A percentile compares a stretch with the other conserved stretches of the same genome.
Evolutionary conservation across 2,113 vertebrate species (phyloP).

Genomic region (Struthio camelus): DNA sequence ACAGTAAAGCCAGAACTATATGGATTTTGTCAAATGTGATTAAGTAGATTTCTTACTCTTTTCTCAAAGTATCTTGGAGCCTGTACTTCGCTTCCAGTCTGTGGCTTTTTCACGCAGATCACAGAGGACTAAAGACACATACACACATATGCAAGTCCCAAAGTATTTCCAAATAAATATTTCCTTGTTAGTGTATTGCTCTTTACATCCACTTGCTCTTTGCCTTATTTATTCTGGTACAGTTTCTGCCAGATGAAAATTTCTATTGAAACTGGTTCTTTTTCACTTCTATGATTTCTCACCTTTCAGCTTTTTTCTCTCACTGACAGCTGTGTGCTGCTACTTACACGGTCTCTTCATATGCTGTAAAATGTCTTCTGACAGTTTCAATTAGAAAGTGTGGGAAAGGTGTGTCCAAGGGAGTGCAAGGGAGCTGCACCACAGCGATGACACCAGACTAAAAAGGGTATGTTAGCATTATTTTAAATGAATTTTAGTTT

Average conservation of each 20-base stretch:
- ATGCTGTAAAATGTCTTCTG: accelerated
- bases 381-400: background rate
- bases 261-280: background rate
- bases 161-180: background rate
- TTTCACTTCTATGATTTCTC: background rate
- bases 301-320: background rate
- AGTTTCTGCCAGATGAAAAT: background rate
- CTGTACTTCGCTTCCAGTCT: background rate
- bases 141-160: background rate
- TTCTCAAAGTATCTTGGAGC: background rate
- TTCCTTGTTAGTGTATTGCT: background rate
- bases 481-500: background rate
- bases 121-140: background rate
- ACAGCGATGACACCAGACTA: background rate
- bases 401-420: background rate
- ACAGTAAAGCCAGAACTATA: background rate
- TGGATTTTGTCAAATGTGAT: background rate
- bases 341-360: background rate
- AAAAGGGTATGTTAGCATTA: background rate
- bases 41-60: background rate
- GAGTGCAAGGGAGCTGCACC: accelerated
- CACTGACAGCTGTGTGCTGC: background rate
- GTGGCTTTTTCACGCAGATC: background rate
- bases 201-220: background rate
- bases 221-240: background rate